Percentiles rank a stretch among this genome's conserved stretches.
Evolutionary conservation across 2,113 vertebrate genomes (phyloP).

Genomic region (Drymodes brunneopygia): DNA sequence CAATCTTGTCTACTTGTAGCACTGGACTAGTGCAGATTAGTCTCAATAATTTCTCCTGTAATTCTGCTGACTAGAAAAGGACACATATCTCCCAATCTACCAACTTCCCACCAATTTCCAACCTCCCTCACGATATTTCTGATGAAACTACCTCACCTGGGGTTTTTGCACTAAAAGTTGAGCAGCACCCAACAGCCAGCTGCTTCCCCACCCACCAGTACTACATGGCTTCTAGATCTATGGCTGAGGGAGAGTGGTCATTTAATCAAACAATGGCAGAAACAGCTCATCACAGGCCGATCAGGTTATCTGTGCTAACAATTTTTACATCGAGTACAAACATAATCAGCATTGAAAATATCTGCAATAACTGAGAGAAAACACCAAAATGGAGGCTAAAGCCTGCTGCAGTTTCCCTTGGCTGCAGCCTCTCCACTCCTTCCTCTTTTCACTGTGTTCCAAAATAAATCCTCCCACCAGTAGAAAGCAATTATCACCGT

Average conservation of each 20-base stretch:
- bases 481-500: constrained; percentile 53
- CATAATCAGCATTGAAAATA: background rate
- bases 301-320: background rate
- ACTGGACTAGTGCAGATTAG: background rate
- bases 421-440: background rate
- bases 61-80: background rate
- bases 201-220: background rate
- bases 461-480: constrained; percentile 53
- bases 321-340: background rate
- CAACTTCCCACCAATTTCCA: background rate
- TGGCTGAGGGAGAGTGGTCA: background rate
- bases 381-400: background rate
- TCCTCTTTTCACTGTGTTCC: background rate
- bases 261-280: background rate
- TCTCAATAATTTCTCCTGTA: background rate
- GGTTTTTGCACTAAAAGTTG: background rate
- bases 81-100: fast-evolving
- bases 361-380: background rate
- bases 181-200: background rate
- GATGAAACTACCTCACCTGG: background rate
- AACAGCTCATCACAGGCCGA: background rate
- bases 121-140: background rate
- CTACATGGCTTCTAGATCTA: background rate
- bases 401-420: background rate
- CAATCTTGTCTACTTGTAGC: background rate